Evolutionary conservation across 2,888 invertebrate species (phyloP), one percentile per base, ranked within the genome.

Genomic region (Chrysodeixis includens): DNA sequence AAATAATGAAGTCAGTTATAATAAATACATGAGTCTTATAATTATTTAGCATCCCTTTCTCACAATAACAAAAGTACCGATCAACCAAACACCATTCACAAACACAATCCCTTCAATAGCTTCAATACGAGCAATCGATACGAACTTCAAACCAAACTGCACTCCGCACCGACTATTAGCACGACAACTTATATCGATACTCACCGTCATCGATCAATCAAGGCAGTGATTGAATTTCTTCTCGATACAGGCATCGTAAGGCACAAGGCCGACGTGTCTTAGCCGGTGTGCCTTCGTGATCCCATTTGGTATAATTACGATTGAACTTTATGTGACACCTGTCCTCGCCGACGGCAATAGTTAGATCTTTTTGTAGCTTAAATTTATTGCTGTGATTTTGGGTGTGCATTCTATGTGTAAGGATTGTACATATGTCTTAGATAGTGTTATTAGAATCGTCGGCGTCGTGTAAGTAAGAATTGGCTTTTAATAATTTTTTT

Each of bases 241-340:
- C 89, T 85, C 82, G 76, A 80, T 83, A 78, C 84, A 83, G 79
- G 83, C 84, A 88, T 85, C 86, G 79, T 85, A 79, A 81, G 81
- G 78, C 76, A 72, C 91, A 90, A 94, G 94, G 94, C 82, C 91
- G 83, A 86, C 93, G 63, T 87, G 92, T 92, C 86, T 88, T 87
- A 86, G 90, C 88, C 81, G 63, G 93, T 85, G 86, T 87, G 84
- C 94, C 94, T 95, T 94, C 94, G 84, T 83, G 84, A 83, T 88
- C 93, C 84, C 92, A 93, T 94, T 94, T 93, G 94, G 93, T 93
- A 93, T 94, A 92, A 94, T 93, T 92, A 91, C 89, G 87, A 85
- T 88, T 89, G 89, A 92, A 92, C 90, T 91, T 91, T 90, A 90
- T 86, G 84, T 85, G 79, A 79, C 76, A 68, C 66, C 35, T 90